phyloP scores from a whole-genome alignment of 2,797 vertebrate genomes.

The Ctenosaura bakeri region DNA sequence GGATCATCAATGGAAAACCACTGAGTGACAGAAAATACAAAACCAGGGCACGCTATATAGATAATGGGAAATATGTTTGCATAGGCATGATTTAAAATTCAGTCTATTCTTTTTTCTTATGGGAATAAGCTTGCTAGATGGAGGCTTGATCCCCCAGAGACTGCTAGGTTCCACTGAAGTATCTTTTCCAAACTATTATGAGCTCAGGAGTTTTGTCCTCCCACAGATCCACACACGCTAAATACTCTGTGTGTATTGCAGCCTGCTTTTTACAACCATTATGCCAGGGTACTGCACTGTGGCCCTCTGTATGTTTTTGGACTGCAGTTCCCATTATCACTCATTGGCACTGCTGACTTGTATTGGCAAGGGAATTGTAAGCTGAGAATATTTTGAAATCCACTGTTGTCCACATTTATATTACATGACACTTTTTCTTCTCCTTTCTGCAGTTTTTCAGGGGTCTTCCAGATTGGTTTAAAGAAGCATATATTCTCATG shows the following conservation, averaged over 20 bases:
- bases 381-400: no score
- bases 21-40: not conserved
- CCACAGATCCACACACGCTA: not conserved
- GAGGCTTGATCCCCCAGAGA: no score
- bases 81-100: not conserved
- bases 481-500: no score
- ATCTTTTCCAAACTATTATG: not conserved
- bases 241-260: not conserved
- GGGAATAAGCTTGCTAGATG: not conserved
- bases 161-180: not conserved
- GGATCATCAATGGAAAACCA: no score
- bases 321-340: no score
- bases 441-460: not conserved
- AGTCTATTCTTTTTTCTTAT: not conserved
- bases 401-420: not conserved
- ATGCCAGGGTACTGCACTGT: no score
- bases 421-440: not conserved
- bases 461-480: no score
- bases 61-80: not conserved
- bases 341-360: no score
- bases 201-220: not conserved
- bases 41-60: not conserved
- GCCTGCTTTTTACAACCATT: not conserved
- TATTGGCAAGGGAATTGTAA: no score
- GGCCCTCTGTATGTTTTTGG: no score